These are phyloP conservation scores for Scrobipalpa atriplicella DNA, from an alignment of 2,888 invertebrate genomes.

Conservation along the genomic window DNA sequence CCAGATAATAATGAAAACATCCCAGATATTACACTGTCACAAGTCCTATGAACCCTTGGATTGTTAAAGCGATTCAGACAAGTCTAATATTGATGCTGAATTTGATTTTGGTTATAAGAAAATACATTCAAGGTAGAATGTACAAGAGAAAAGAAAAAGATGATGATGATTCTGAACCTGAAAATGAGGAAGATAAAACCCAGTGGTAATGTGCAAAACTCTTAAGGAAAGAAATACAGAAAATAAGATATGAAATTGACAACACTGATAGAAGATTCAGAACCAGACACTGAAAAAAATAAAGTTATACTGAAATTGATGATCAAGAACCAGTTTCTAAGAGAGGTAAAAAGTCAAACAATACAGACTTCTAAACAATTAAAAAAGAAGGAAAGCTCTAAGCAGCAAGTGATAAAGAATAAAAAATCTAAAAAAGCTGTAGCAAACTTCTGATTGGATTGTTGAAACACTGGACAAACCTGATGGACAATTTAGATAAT, in stretches of 20 bases:
- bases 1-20: constrained; percentile 68
- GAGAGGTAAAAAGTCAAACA: constrained; percentile 19
- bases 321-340: constrained; percentile 9
- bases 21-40: constrained; percentile 59
- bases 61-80: constrained; percentile 75
- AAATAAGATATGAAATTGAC: constrained; percentile 39
- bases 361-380: constrained; percentile 29
- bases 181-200: constrained; percentile 36
- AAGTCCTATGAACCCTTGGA: constrained; percentile 87
- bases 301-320: not conserved
- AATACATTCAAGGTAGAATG: constrained; percentile 85
- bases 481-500: constrained; percentile 28
- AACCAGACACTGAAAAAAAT: not conserved
- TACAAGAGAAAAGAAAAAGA: constrained; percentile 52
- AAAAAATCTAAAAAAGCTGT: constrained; percentile 41
- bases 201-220: constrained; percentile 40
- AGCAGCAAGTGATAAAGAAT: constrained; percentile 35
- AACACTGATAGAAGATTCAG: constrained; percentile 24
- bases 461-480: constrained; percentile 76
- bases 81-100: constrained; percentile 80
- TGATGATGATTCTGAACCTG: constrained; percentile 40
- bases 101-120: constrained; percentile 87
- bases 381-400: constrained; percentile 33
- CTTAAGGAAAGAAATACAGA: constrained; percentile 54
- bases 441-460: constrained; percentile 76